Base-by-base conservation (phyloP, 2,797 vertebrate species). In the Darevskia mixta region DNA sequence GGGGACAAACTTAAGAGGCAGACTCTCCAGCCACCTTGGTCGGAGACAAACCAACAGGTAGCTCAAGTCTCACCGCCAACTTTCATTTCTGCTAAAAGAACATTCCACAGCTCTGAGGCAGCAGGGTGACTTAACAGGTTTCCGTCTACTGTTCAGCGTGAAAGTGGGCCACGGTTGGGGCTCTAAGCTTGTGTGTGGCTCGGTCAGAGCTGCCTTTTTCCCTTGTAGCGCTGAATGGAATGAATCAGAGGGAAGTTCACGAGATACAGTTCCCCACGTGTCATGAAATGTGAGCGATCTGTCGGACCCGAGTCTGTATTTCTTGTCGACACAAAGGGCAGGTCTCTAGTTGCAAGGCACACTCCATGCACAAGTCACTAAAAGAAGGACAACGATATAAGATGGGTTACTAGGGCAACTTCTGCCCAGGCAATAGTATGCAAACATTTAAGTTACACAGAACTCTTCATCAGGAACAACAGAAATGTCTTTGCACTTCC, bases 321-420 rank as follows among this genome's bases (percentile, higher is more conserved):
- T 99, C 98, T 96, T 99, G 98, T 93, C 99, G 99, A 97, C 99
- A 99, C 97, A 99, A 97, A 29, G 99, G 99, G 97, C 99, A 99
- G 91, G 98, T 99, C 97, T 99, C 99, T 97, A 99, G 97, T 94
- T 99, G 99, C 98, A 99, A 99, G 98, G 99, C 99, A 99, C 99
- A 99, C 96, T 99, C 98, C 99, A 99, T 99, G 97, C 99, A 99
- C 96, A 99, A 98, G 95, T 99, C 99, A 92, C 99, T 99, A 95
- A 32, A 41, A 66, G 43, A 23, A 73, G 67, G 66, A 45, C 8
- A 75, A 82, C 5, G 55, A 35, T 0, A 23, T 2, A 67, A 81
- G 8, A 8, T 9, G 72, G 8, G 72, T 67, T 35, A 76, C 8
- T 72, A 41, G 55, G 71, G 29, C 32, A 15, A 11, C 2, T 6